Evolutionary conservation across 2,113 vertebrate genomes (phyloP), one percentile per base, ranked within the genome.

Genomic region (Brevimyrus niger): DNA sequence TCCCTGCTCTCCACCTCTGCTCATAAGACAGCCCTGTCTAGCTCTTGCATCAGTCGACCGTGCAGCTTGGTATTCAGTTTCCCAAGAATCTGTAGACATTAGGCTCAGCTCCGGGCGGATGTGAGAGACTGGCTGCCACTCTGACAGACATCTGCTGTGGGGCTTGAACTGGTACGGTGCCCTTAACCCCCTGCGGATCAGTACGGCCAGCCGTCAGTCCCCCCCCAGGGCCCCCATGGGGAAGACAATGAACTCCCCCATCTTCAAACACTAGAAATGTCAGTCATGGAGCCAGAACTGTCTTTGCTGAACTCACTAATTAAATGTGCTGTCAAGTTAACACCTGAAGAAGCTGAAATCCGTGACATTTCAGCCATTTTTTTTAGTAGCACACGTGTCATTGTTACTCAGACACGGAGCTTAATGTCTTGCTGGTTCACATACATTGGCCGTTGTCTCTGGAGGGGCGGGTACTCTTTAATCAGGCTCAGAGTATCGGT

Each of bases 281-380:
- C n/a, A 38, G n/a, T 53, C 47, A 50, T 10, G 23, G 50, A 87
- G 27, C 23, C 19, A 48, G 85, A 87, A 87, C 27, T 27, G 50
- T 53, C 50, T 53, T 87, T 87, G 47, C n/a, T 55, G 94, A 95
- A 94, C 93, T 94, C 94, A 91, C 92, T 91, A 93, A 91, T 95
- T 94, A 95, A 80, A 94, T 93, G 93, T 92, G 91, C 94, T 94
- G 94, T 93, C 93, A 95, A 94, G 94, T 94, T 95, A 94, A 95
- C 91, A 92, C 55, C 91, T 87, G 61, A 87, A 87, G 42, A 46
- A 92, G 92, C 93, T 94, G 92, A 93, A 95, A 95, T 89, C 50
- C 38, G 31, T 83, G 76, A 85, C 76, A 89, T 46, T 69, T 83
- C 42, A 84, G 76, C 35, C 88, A 55, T 51, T 85, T 89, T 69